Conservation (phyloP, 1,140 invertebrate species). For the Brachionus calyciflorus region DNA sequence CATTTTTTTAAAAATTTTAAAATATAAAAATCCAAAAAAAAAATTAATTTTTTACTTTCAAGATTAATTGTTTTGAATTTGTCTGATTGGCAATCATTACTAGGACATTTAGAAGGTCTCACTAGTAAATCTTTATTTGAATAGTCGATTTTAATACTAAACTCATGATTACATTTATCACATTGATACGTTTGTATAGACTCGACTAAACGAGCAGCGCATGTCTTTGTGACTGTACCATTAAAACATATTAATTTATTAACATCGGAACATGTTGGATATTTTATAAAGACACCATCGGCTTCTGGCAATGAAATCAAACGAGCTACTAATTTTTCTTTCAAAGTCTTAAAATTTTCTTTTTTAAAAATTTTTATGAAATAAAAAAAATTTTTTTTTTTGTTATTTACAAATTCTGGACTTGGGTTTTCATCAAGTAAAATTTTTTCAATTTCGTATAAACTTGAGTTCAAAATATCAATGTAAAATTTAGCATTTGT, state of each 20-base stretch:
- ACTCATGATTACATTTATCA: conserved; percentile 7
- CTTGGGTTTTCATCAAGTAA: background rate
- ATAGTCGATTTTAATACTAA: conserved; percentile 2
- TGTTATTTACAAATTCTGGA: background rate
- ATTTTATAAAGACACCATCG: conserved; percentile 22
- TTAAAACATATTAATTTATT: conserved; percentile 40
- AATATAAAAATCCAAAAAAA: background rate
- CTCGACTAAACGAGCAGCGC: background rate
- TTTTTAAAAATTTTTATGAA: background rate
- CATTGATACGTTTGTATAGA: conserved; percentile 28
- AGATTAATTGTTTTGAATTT: conserved; percentile 20
- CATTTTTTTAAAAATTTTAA: background rate
- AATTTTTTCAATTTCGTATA: background rate
- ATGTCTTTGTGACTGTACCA: conserved; percentile 38
- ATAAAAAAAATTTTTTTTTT: background rate
- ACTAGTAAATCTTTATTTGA: conserved; percentile 13
- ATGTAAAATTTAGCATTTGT: conserved; percentile 15
- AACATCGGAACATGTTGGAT: conserved; percentile 4
- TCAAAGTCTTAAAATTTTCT: background rate
- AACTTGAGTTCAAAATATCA: background rate
- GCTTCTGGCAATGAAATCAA: conserved; percentile 13
- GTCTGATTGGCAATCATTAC: conserved; percentile 28
- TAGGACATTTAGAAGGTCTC: conserved; percentile 27
- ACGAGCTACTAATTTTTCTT: conserved; percentile 10
- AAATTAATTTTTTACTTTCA: background rate